Conservation (phyloP, 2,888 invertebrate species). For the Chymomyza procnemis region DNA sequence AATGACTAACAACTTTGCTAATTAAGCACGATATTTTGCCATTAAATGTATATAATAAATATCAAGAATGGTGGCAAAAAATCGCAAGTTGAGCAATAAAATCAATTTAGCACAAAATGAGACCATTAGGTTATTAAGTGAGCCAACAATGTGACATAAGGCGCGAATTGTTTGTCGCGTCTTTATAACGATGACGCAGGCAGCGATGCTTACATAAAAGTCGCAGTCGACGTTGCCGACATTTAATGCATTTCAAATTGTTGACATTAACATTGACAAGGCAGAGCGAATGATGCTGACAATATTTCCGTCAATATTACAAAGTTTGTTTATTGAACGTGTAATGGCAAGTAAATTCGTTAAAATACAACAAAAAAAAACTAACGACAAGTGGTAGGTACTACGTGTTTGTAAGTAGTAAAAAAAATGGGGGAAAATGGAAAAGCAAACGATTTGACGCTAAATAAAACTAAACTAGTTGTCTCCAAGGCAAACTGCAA, state of each 20-base stretch:
- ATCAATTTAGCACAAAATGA: conserved; percentile 54
- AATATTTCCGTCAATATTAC: neutral
- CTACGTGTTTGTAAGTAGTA: no score
- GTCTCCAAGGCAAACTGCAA: no score
- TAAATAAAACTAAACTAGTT: neutral
- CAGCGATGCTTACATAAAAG: no score
- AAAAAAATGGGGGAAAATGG: neutral
- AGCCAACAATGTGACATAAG: neutral
- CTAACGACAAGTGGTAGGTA: neutral
- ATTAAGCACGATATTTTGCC: conserved; percentile 31
- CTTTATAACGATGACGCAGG: no score
- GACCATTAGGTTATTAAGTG: conserved; percentile 29
- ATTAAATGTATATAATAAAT: neutral
- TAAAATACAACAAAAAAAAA: neutral
- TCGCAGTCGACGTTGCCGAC: neutral
- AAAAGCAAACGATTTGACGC: neutral
- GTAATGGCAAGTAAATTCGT: conserved; percentile 21
- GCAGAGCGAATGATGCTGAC: conserved; percentile 31
- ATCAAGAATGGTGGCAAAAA: conserved; percentile 35
- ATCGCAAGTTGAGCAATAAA: conserved; percentile 41
- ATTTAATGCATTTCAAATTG: conserved; percentile 55
- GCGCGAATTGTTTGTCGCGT: conserved; percentile 5
- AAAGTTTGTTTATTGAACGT: conserved; percentile 24
- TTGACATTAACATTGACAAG: conserved; percentile 55
- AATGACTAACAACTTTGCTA: conserved; percentile 8